Evolutionary conservation across 2,113 vertebrate genomes (phyloP).

Genomic region (Gobio gobio): DNA sequence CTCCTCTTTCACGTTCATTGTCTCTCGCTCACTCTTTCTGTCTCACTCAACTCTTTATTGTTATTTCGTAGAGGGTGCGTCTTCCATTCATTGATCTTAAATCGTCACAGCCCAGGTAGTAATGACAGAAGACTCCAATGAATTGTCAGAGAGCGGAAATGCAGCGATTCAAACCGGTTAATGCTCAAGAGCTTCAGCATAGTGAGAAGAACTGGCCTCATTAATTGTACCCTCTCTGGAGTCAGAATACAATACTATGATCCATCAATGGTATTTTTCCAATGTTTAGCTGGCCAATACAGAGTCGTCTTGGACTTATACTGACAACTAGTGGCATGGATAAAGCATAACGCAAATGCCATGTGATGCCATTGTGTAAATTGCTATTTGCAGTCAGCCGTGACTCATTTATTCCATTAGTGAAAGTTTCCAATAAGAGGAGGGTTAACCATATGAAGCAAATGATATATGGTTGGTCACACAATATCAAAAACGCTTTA

Average conservation of each 20-base stretch:
- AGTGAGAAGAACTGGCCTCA: conserved; percentile 2
- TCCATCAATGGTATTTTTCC: not conserved
- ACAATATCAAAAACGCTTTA: not conserved
- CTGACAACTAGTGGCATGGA: not conserved
- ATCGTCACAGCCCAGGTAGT: conserved; percentile 18
- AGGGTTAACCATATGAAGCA: not conserved
- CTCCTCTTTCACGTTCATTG: conserved; percentile 21
- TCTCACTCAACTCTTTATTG: conserved; percentile 25
- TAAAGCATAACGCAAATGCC: not conserved
- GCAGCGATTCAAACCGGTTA: not conserved
- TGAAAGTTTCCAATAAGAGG: not conserved
- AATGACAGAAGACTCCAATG: conserved; percentile 39
- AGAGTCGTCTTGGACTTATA: not conserved
- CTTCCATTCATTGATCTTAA: conserved; percentile 10
- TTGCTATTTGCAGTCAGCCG: not conserved
- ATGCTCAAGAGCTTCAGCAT: not conserved
- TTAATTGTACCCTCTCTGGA: not conserved
- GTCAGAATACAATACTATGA: not conserved
- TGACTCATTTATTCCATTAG: not conserved
- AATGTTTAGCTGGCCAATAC: not conserved
- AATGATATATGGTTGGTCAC: not conserved
- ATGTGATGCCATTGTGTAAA: not conserved
- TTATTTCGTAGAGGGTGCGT: conserved; percentile 7
- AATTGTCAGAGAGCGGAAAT: conserved; percentile 31
- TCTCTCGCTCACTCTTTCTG: conserved; percentile 30